Percentiles rank a stretch among this genome's conserved stretches.
phyloP scores from a whole-genome alignment of 2,888 invertebrate species.

The Tachina fera region DNA sequence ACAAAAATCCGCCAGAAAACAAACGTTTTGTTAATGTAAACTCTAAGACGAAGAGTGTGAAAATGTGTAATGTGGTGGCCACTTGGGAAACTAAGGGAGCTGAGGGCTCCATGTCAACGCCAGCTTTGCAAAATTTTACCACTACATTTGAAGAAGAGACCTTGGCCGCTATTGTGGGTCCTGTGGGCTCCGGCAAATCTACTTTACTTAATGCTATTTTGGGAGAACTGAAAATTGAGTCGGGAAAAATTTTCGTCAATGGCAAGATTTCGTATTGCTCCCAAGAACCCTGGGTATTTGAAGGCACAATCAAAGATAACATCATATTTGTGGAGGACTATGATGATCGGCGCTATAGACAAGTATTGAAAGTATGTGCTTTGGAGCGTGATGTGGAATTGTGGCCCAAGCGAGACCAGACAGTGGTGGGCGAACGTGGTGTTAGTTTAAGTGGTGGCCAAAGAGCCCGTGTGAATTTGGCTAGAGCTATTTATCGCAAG shows the following conservation, averaged over 20 bases:
- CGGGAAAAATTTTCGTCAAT: constrained; percentile 85
- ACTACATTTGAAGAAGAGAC: constrained; percentile 76
- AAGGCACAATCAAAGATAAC: constrained; percentile 92
- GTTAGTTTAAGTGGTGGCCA: constrained; percentile 89
- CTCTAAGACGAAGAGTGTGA: constrained; percentile 78
- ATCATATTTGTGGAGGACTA: constrained; percentile 91
- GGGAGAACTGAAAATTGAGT: constrained; percentile 86
- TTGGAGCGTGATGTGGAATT: constrained; percentile 86
- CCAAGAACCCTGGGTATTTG: constrained; percentile 92
- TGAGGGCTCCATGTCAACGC: constrained; percentile 80
- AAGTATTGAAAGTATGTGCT: constrained; percentile 85
- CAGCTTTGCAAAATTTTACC: constrained; percentile 83
- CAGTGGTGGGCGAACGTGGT: constrained; percentile 87
- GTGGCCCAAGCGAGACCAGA: constrained; percentile 84
- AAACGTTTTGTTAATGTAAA: constrained; percentile 73
- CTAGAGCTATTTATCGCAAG: constrained; percentile 88
- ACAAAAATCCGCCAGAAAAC: not conserved
- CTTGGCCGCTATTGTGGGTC: constrained; percentile 86
- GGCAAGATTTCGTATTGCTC: constrained; percentile 90
- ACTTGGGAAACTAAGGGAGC: constrained; percentile 83
- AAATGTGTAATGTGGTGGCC: constrained; percentile 83
- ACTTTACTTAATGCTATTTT: constrained; percentile 89
- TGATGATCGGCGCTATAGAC: constrained; percentile 84
- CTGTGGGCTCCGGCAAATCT: constrained; percentile 90
- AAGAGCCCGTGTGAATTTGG: constrained; percentile 89